phyloP scores from a whole-genome alignment of 2,888 invertebrate species.

The Syrphus vitripennis region DNA sequence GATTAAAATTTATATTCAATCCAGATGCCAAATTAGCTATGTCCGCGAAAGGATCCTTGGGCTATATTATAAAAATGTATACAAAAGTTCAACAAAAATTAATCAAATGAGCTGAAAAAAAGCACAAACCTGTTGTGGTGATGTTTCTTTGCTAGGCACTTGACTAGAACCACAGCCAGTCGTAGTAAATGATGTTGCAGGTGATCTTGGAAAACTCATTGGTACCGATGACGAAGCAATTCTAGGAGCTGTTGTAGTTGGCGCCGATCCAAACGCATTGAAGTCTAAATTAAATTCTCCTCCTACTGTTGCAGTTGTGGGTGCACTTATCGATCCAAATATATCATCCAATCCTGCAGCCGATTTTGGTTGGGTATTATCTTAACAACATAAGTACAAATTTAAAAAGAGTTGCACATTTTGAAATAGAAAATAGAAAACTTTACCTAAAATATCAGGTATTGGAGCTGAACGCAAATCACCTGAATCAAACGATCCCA shows the following conservation, averaged over 20 bases:
- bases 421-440: not conserved
- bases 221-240: slow-evolving; percentile 24
- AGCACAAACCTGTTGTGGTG: slow-evolving; percentile 82
- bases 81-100: not conserved
- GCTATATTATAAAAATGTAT: slow-evolving; percentile 67
- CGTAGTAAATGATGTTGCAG: slow-evolving; percentile 58
- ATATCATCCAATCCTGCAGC: slow-evolving; percentile 84
- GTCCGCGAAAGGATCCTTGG: slow-evolving; percentile 88
- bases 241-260: slow-evolving; percentile 65
- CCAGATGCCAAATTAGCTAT: slow-evolving; percentile 82
- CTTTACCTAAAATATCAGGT: slow-evolving; percentile 77
- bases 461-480: slow-evolving; percentile 78
- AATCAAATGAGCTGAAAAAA: slow-evolving; percentile 73
- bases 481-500: slow-evolving; percentile 81
- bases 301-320: slow-evolving; percentile 53
- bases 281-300: slow-evolving; percentile 74
- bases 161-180: slow-evolving; percentile 53
- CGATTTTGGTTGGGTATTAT: slow-evolving; percentile 74
- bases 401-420: not conserved
- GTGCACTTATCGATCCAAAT: slow-evolving; percentile 82
- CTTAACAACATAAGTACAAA: slow-evolving; percentile 25
- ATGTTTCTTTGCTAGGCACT: slow-evolving; percentile 79
- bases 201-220: slow-evolving; percentile 56
- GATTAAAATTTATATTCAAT: slow-evolving; percentile 79
- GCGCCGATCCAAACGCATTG: slow-evolving; percentile 72